Evolutionary conservation across 2,113 vertebrate genomes (phyloP).

Genomic region (Pteronura brasiliensis): DNA sequence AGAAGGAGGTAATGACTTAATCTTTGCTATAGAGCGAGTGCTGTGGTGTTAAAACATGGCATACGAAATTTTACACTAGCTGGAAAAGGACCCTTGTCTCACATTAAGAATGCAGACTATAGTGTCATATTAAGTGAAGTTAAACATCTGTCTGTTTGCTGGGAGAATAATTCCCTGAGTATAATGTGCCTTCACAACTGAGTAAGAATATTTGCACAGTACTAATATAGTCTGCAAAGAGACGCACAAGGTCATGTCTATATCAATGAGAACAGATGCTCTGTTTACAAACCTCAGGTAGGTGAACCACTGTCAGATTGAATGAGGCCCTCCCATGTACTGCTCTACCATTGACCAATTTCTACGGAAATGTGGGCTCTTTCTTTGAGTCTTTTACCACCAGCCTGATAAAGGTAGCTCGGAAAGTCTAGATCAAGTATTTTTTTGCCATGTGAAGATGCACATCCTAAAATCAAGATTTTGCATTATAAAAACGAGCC

Average conservation of each 20-base stretch:
- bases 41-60: neutral
- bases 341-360: neutral
- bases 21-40: neutral
- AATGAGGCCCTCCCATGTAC: neutral
- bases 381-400: neutral
- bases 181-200: conserved; percentile 65
- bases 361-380: neutral
- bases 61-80: neutral
- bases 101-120: conserved; percentile 69
- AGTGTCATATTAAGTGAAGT: conserved; percentile 70
- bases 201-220: conserved; percentile 66
- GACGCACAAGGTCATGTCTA: conserved; percentile 55
- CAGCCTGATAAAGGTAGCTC: neutral
- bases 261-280: neutral
- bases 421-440: neutral
- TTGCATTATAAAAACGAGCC: neutral
- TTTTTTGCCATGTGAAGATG: neutral
- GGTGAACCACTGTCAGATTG: neutral
- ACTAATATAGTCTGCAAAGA: conserved; percentile 63
- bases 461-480: neutral
- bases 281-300: conserved; percentile 39
- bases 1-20: neutral
- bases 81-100: conserved; percentile 34
- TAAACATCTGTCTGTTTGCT: conserved; percentile 73
- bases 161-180: conserved; percentile 68